Evolutionary conservation across 1,140 invertebrate species (phyloP).

Genomic region (Scylla paramamosain): DNA sequence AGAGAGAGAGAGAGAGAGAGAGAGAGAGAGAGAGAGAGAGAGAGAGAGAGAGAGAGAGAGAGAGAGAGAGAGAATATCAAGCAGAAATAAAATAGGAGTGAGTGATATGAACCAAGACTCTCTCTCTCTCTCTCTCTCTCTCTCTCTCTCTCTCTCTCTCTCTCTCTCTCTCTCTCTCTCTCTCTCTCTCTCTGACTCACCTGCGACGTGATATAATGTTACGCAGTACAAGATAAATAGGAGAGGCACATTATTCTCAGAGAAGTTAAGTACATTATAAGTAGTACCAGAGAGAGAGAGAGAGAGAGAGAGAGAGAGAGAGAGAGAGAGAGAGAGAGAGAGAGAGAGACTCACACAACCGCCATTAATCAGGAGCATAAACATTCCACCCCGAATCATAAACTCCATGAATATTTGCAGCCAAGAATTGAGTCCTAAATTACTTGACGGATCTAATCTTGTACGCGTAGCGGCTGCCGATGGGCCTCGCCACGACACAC

Average conservation of each 20-base stretch:
- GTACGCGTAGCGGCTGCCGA: slow-evolving; percentile 34
- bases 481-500: slow-evolving; percentile 12
- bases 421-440: slow-evolving; percentile 69
- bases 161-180: slow-evolving; percentile 33
- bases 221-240: no score
- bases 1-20: no score
- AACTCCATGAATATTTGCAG: slow-evolving; percentile 74
- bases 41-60: no score
- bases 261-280: neutral
- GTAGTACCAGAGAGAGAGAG: no score
- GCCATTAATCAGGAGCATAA: slow-evolving; percentile 46
- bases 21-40: no score
- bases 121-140: neutral
- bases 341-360: neutral
- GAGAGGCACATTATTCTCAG: no score
- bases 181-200: slow-evolving; percentile 14
- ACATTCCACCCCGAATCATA: slow-evolving; percentile 69
- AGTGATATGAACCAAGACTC: no score
- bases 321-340: no score
- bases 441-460: slow-evolving; percentile 73
- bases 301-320: no score
- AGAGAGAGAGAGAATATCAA: no score
- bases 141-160: slow-evolving; percentile 18
- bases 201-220: neutral
- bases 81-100: no score